Conservation (phyloP, 2,888 invertebrate species). For the Magallana nippona region DNA sequence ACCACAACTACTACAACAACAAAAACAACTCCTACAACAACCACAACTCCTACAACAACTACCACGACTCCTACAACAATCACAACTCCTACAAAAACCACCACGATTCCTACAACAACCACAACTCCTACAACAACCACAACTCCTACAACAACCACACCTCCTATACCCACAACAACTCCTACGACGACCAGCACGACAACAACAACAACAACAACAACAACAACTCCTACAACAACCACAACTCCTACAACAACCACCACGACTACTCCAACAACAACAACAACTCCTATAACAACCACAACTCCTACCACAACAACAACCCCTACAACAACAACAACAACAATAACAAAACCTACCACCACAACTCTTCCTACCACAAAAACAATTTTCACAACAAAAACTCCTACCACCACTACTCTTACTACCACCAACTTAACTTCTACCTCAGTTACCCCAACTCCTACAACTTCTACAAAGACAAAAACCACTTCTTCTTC, state of each 20-base stretch:
- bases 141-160: neutral
- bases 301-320: constrained; percentile 46
- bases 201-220: constrained; percentile 46
- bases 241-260: constrained; percentile 42
- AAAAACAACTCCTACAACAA: constrained; percentile 35
- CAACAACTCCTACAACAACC: constrained; percentile 41
- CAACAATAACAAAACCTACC: constrained; percentile 38
- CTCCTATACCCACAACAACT: neutral
- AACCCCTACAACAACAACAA: constrained; percentile 41
- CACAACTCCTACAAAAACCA: too few relatives aligned
- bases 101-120: constrained; percentile 24
- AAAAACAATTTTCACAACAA: constrained; percentile 33
- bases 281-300: constrained; percentile 45
- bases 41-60: constrained; percentile 37
- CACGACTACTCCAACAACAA: constrained; percentile 44
- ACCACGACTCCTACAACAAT: constrained; percentile 26
- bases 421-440: constrained; percentile 26
- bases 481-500: constrained; percentile 46
- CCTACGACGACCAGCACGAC: constrained; percentile 42
- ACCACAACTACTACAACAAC: too few relatives aligned
- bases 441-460: neutral
- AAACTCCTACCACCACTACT: constrained; percentile 34
- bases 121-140: neutral
- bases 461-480: constrained; percentile 44
- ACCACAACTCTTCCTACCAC: constrained; percentile 39